Conservation (phyloP, 2,113 vertebrate genomes). For the Nothocercus julius region DNA sequence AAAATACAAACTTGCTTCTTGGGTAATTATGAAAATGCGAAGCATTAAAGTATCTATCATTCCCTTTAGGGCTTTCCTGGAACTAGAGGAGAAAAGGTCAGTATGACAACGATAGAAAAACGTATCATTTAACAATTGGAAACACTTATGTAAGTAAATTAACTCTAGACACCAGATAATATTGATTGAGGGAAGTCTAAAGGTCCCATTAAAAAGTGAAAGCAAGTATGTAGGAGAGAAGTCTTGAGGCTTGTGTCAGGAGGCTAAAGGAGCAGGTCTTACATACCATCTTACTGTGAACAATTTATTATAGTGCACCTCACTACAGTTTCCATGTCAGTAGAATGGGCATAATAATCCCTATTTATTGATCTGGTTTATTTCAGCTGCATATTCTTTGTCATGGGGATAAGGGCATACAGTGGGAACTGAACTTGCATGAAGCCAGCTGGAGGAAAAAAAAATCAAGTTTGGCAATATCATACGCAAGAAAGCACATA, state of each 20-base stretch:
- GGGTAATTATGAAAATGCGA: background rate
- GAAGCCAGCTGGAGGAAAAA: background rate
- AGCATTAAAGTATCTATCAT: constrained; percentile 50
- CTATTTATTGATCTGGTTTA: background rate
- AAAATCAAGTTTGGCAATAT: background rate
- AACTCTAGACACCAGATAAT: background rate
- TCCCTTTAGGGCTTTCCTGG: constrained; percentile 90
- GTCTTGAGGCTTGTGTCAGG: background rate
- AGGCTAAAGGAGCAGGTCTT: background rate
- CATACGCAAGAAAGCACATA: background rate
- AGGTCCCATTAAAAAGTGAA: background rate
- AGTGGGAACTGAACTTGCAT: background rate
- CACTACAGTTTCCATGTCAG: background rate
- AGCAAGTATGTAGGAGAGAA: accelerated
- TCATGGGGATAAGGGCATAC: background rate
- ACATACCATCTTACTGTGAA: accelerated
- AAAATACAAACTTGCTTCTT: constrained; percentile 10
- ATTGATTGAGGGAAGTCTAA: background rate
- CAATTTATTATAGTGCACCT: background rate
- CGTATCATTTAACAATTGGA: background rate
- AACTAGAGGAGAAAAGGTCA: constrained; percentile 96
- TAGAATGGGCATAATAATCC: background rate
- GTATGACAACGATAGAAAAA: constrained; percentile 40
- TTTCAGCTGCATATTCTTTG: background rate
- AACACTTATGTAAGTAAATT: background rate